Percentiles rank a stretch among this genome's conserved stretches.
Evolutionary conservation across 2,113 vertebrate species (phyloP).

Genomic region (Megalops atlanticus): DNA sequence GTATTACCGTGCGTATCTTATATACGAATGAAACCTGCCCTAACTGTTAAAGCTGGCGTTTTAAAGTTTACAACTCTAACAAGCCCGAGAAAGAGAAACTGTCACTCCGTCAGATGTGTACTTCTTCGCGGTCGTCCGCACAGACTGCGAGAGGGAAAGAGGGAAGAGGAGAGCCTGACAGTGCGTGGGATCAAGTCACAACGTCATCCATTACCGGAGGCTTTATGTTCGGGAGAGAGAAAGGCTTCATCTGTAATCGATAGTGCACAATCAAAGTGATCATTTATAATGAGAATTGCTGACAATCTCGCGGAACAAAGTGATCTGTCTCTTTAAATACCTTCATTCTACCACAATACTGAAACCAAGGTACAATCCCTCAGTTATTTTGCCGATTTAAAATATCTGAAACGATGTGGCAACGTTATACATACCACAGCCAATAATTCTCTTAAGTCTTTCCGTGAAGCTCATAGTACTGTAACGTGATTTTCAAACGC

Average conservation of each 20-base stretch:
- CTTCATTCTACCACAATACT: no score
- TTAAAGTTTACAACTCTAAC: background rate
- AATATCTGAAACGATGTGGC: no score
- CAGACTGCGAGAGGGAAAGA: constrained; percentile 4
- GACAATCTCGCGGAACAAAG: background rate
- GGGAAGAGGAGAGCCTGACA: background rate
- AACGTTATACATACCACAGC: no score
- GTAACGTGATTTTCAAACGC: no score
- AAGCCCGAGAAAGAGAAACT: background rate
- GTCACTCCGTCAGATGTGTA: constrained; percentile 8
- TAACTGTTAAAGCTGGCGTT: background rate
- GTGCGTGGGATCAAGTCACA: background rate
- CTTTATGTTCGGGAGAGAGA: background rate
- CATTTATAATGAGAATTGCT: background rate
- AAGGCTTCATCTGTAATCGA: constrained; percentile 15
- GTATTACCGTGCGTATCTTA: background rate
- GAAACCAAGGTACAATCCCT: background rate
- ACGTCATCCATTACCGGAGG: constrained; percentile 14
- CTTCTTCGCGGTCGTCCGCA: background rate
- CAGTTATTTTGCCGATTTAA: no score
- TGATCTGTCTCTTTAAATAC: background rate
- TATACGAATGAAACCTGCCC: background rate
- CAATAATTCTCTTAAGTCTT: no score
- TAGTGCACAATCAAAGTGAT: constrained; percentile 19
- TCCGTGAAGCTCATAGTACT: no score